Evolutionary conservation across 2,888 invertebrate genomes (phyloP).

Genomic region (Nomada fucata): DNA sequence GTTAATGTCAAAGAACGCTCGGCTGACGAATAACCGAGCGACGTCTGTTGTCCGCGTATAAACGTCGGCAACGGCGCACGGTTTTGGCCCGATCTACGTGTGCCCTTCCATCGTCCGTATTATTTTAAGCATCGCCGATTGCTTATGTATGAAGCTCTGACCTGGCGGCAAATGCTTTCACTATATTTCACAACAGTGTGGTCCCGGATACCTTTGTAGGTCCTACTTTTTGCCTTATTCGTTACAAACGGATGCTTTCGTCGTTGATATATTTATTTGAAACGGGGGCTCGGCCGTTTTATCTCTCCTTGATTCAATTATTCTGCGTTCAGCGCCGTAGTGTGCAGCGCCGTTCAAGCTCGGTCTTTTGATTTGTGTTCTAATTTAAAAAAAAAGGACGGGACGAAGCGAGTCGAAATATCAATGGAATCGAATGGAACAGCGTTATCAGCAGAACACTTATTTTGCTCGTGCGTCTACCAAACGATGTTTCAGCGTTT

Average conservation of each 20-base stretch:
- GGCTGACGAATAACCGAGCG: background rate
- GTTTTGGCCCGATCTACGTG: background rate
- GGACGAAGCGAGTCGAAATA: too few relatives aligned
- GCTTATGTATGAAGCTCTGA: background rate
- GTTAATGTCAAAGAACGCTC: background rate
- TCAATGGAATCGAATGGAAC: background rate
- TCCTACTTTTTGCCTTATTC: background rate
- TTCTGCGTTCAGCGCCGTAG: background rate
- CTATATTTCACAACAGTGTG: background rate
- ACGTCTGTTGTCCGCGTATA: background rate
- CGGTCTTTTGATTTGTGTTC: background rate
- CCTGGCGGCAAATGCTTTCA: background rate
- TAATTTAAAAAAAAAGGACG: background rate
- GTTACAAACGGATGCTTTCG: background rate
- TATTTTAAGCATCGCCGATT: background rate
- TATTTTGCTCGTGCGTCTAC: background rate
- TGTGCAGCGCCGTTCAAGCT: too few relatives aligned
- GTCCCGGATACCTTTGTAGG: background rate
- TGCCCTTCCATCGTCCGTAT: background rate
- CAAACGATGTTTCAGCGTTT: conserved; percentile 12
- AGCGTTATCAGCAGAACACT: background rate
- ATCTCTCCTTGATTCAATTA: background rate
- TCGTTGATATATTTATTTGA: background rate
- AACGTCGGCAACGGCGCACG: background rate
- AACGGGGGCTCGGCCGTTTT: background rate